phyloP scores from a whole-genome alignment of 2,113 vertebrate genomes.

The Peucedramus taeniatus region DNA sequence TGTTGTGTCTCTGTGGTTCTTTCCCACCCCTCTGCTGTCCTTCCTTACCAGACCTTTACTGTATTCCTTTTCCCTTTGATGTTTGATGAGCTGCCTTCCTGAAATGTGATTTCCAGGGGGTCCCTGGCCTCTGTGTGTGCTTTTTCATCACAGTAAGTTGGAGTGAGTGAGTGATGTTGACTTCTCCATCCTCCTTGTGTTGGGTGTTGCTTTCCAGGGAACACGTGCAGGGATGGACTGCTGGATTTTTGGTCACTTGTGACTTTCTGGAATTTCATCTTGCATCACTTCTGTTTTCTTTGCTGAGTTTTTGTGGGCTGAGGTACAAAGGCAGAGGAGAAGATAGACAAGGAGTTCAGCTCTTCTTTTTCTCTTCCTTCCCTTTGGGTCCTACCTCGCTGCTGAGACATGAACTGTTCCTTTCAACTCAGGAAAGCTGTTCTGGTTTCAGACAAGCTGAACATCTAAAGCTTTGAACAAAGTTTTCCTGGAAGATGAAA shows the following conservation, averaged over 20 bases:
- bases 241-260: background rate
- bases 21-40: background rate
- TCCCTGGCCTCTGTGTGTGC: background rate
- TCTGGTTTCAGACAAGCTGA: background rate
- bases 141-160: background rate
- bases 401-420: background rate
- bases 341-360: background rate
- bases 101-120: background rate
- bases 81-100: background rate
- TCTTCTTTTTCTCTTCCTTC: background rate
- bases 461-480: background rate
- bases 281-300: background rate
- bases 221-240: fast-evolving
- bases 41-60: background rate
- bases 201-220: background rate
- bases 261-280: background rate
- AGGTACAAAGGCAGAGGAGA: background rate
- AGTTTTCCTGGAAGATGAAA: background rate
- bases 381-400: background rate
- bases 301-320: background rate
- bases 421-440: background rate
- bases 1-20: background rate
- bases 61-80: background rate
- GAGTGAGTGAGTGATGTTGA: background rate
- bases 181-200: background rate